Evolutionary conservation across 2,888 invertebrate species (phyloP).

Genomic region (Yponomeuta malinellus): DNA sequence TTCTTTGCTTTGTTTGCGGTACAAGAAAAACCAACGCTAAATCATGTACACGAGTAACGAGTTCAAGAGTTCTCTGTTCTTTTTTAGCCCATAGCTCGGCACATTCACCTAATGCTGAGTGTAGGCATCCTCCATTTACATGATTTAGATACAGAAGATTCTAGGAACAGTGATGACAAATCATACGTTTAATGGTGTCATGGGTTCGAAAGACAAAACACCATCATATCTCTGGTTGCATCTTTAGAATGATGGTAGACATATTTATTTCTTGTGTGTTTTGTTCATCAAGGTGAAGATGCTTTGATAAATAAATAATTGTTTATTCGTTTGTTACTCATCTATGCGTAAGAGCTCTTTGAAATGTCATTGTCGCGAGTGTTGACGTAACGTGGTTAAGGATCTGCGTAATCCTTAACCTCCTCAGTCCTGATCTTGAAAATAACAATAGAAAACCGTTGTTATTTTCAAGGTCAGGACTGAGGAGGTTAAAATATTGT

Average conservation of each 20-base stretch:
- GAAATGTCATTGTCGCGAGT: background rate
- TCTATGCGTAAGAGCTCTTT: background rate
- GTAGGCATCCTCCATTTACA: background rate
- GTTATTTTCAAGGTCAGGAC: too few relatives aligned
- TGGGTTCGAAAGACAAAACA: background rate
- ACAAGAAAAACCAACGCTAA: too few relatives aligned
- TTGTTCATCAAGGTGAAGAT: background rate
- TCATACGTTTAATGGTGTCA: background rate
- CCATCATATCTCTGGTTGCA: background rate
- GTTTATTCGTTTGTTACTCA: background rate
- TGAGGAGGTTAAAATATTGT: too few relatives aligned
- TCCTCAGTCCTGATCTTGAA: too few relatives aligned
- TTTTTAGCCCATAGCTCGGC: too few relatives aligned
- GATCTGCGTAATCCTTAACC: background rate
- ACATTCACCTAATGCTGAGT: too few relatives aligned
- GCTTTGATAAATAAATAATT: background rate
- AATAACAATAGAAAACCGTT: too few relatives aligned
- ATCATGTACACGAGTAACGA: too few relatives aligned
- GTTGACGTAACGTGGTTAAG: background rate
- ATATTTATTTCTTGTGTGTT: background rate
- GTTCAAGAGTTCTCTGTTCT: too few relatives aligned
- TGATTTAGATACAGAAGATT: background rate
- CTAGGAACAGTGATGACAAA: background rate
- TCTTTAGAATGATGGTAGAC: background rate
- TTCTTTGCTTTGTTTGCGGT: too few relatives aligned